phyloP scores from a whole-genome alignment of 2,888 invertebrate species.

The Apocheima hispidaria region DNA sequence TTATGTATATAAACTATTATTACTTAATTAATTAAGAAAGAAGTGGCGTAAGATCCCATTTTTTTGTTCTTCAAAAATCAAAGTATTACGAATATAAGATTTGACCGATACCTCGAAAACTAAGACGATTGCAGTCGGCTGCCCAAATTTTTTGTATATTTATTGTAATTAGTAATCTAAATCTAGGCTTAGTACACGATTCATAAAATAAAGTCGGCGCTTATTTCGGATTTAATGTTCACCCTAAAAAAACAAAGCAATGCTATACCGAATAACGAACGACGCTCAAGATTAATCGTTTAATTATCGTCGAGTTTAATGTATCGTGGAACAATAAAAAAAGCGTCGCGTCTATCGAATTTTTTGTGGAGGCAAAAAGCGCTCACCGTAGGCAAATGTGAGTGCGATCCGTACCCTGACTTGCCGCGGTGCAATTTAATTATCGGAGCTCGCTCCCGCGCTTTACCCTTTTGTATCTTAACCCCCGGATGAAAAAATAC shows the following conservation, averaged over 20 bases:
- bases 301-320: slow-evolving; percentile 67
- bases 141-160: too few relatives aligned
- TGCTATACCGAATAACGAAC: slow-evolving; percentile 41
- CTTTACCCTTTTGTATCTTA: slow-evolving; percentile 87
- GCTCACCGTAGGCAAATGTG: slow-evolving; percentile 22
- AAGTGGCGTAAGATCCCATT: too few relatives aligned
- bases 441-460: slow-evolving; percentile 80
- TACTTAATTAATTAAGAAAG: too few relatives aligned
- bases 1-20: too few relatives aligned
- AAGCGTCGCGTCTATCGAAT: slow-evolving; percentile 42
- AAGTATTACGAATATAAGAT: too few relatives aligned
- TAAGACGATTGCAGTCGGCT: not conserved
- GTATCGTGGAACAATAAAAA: slow-evolving; percentile 60
- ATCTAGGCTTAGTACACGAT: not conserved
- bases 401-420: slow-evolving; percentile 40
- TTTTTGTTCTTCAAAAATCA: too few relatives aligned
- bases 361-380: slow-evolving; percentile 34
- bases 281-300: slow-evolving; percentile 60
- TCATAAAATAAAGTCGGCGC: not conserved
- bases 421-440: slow-evolving; percentile 83
- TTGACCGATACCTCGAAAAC: not conserved
- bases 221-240: slow-evolving; percentile 8
- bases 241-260: slow-evolving; percentile 26
- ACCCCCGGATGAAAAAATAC: slow-evolving; percentile 85
- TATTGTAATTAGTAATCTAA: too few relatives aligned